phyloP scores from a whole-genome alignment of 2,797 vertebrate species.

The Alauda arvensis region DNA sequence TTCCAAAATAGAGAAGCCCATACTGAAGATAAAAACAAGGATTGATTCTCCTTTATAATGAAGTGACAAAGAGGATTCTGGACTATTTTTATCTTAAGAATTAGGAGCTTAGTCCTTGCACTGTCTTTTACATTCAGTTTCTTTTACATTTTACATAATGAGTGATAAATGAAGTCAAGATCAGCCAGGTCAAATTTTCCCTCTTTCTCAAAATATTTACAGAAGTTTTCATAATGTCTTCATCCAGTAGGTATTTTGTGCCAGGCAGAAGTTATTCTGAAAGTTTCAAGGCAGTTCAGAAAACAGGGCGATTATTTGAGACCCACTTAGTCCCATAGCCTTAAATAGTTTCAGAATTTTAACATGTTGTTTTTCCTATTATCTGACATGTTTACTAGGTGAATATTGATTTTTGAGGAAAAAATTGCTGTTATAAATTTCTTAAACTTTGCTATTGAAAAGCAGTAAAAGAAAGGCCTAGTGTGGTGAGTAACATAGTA shows the following conservation, averaged over 20 bases:
- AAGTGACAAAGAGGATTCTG: background rate
- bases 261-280: background rate
- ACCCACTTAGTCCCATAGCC: background rate
- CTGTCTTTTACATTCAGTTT: background rate
- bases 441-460: background rate
- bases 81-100: background rate
- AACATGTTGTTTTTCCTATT: background rate
- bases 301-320: background rate
- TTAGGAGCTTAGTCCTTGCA: background rate
- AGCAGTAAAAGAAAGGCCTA: background rate
- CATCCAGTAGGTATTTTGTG: background rate
- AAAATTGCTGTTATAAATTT: background rate
- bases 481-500: background rate
- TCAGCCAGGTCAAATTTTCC: background rate
- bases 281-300: background rate
- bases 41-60: background rate
- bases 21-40: background rate
- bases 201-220: background rate
- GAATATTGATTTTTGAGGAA: constrained; percentile 4
- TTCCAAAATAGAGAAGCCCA: background rate
- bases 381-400: background rate
- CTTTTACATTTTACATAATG: background rate
- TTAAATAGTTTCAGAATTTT: background rate
- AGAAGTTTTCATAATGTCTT: background rate
- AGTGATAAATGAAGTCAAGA: background rate